phyloP scores from a whole-genome alignment of 2,797 vertebrate species.

The Lepilemur ruficaudatus region DNA sequence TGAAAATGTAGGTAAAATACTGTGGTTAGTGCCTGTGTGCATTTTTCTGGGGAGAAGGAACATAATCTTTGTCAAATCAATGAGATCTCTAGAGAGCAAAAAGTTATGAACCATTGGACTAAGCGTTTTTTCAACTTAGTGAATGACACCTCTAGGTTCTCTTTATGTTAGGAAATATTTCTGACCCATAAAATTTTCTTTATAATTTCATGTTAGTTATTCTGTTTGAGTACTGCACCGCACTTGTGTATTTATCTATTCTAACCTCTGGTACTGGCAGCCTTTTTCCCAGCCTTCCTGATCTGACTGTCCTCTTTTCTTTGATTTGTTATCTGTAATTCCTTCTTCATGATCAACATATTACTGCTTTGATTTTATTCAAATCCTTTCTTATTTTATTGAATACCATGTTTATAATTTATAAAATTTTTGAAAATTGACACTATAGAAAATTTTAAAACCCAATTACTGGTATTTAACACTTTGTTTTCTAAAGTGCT shows the following conservation, averaged over 20 bases:
- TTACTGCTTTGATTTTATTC: not conserved
- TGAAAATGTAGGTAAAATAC: not conserved
- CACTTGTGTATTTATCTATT: not conserved
- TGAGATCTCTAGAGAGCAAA: not conserved
- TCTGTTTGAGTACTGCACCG: not conserved
- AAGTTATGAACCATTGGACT: not conserved
- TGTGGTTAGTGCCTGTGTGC: not conserved
- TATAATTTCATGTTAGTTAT: not conserved
- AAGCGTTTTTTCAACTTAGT: not conserved
- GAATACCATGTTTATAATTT: not conserved
- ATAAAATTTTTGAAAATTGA: not conserved
- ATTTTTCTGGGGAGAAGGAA: not conserved
- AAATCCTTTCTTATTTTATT: not conserved
- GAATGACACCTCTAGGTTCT: not conserved
- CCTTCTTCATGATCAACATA: not conserved
- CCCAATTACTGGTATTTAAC: not conserved
- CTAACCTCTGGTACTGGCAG: not conserved
- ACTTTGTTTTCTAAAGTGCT: not conserved
- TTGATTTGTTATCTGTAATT: not conserved
- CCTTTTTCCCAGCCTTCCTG: not conserved
- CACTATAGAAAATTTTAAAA: not conserved
- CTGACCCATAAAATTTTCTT: not conserved
- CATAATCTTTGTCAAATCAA: not conserved
- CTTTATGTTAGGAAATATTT: not conserved
- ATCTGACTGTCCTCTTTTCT: not conserved